A percentile compares a stretch with the other conserved stretches of the same genome.
Evolutionary conservation across 2,113 vertebrate genomes (phyloP).

Genomic region (Chaetodon auriga): DNA sequence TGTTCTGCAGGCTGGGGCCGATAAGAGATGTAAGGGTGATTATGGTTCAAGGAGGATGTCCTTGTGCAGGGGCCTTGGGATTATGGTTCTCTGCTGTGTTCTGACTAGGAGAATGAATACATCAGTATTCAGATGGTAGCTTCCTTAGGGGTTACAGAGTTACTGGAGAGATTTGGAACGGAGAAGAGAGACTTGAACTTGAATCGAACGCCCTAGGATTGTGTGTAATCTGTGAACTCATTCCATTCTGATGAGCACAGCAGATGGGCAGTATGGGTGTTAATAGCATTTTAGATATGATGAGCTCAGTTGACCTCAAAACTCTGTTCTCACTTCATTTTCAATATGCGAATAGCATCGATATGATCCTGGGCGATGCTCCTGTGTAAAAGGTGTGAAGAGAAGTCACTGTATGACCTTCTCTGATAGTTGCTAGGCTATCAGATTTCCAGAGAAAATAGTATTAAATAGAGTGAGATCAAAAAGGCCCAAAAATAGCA

Average conservation of each 20-base stretch:
- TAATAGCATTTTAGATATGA: conserved; percentile 66
- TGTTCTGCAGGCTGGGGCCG: conserved; percentile 63
- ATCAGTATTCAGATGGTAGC: conserved; percentile 78
- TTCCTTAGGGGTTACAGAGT: conserved; percentile 63
- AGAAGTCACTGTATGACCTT: conserved; percentile 20
- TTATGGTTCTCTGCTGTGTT: conserved; percentile 68
- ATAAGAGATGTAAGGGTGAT: conserved; percentile 84
- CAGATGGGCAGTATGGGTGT: conserved; percentile 54
- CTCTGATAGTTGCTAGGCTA: conserved; percentile 34
- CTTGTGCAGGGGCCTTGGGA: conserved; percentile 76
- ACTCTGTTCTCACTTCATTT: conserved; percentile 50
- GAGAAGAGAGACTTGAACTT: conserved; percentile 44
- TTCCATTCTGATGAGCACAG: conserved; percentile 66
- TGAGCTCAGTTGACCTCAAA: conserved; percentile 64
- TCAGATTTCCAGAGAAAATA: conserved; percentile 30
- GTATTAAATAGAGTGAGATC: conserved; percentile 32
- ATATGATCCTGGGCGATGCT: conserved; percentile 29
- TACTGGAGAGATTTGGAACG: conserved; percentile 65
- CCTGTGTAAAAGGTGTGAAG: conserved; percentile 45
- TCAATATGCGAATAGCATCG: conserved; percentile 34
- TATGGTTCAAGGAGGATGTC: conserved; percentile 80
- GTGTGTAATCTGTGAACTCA: conserved; percentile 64
- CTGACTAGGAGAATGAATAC: conserved; percentile 64
- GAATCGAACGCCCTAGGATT: conserved; percentile 55
- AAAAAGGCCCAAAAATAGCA: conserved; percentile 41